Conservation (phyloP, 2,797 vertebrate species). For the Malurus splendens region DNA sequence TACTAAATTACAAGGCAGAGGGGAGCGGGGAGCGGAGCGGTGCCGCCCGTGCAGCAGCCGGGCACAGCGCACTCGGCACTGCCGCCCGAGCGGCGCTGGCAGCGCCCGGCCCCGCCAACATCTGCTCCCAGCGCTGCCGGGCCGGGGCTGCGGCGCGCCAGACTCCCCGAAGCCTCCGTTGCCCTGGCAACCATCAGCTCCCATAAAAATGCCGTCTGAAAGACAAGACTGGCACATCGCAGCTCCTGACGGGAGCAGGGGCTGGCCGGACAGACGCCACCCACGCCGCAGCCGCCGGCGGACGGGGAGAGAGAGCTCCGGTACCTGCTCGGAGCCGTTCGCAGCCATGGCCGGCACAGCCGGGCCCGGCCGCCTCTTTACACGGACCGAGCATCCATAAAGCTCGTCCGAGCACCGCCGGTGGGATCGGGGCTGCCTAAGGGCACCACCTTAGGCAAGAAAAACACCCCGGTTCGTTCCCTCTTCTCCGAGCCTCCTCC, state of each 20-base stretch:
- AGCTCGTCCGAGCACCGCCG: background rate
- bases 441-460: background rate
- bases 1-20: background rate
- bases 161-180: constrained; percentile 84
- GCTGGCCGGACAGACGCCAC: background rate
- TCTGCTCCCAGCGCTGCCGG: constrained; percentile 67
- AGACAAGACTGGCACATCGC: constrained; percentile 32
- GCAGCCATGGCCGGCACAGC: background rate
- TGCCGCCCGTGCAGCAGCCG: background rate
- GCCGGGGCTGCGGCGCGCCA: constrained; percentile 69
- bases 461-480: background rate
- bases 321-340: rapidly evolving
- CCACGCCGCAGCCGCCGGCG: background rate
- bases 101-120: constrained; percentile 62
- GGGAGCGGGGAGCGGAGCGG: background rate
- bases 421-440: background rate
- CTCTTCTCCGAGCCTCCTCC: background rate
- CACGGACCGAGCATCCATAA: rapidly evolving
- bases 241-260: background rate
- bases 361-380: rapidly evolving
- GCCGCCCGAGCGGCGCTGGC: constrained; percentile 21
- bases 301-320: background rate
- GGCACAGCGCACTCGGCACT: background rate
- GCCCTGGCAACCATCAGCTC: constrained; percentile 86
- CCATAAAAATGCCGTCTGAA: constrained; percentile 66